Evolutionary conservation across 2,888 invertebrate species (phyloP).

Genomic region (Meandrusa payeni): DNA sequence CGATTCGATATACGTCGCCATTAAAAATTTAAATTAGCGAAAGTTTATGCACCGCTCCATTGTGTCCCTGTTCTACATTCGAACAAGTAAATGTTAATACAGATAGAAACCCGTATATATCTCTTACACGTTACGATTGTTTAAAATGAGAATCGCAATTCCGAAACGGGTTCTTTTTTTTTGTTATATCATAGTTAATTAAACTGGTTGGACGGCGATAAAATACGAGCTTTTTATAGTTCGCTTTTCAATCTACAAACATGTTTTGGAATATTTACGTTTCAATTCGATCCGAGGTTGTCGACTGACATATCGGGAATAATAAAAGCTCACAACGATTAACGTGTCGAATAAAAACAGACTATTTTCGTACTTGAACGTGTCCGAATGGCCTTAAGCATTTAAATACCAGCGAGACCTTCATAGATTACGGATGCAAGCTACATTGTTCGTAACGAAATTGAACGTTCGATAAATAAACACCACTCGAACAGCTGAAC

Average conservation of each 20-base stretch:
- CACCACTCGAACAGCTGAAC: constrained; percentile 38
- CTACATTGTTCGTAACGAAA: constrained; percentile 9
- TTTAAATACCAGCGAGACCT: constrained; percentile 19
- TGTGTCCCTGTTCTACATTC: constrained; percentile 29
- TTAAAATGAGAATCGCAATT: constrained; percentile 15
- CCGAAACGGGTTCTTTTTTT: constrained; percentile 14
- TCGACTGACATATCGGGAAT: constrained; percentile 21
- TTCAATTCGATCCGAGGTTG: constrained; percentile 23
- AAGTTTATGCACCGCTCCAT: constrained; percentile 32
- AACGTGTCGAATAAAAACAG: constrained; percentile 12
- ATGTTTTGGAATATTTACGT: constrained; percentile 15
- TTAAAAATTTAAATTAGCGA: constrained; percentile 41
- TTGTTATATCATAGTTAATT: constrained; percentile 18
- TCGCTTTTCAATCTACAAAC: constrained; percentile 15
- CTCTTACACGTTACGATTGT: neutral
- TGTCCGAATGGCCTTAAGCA: constrained; percentile 1
- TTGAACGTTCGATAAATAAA: constrained; percentile 23
- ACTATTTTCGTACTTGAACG: neutral
- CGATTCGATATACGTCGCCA: constrained; percentile 30
- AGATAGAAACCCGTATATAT: constrained; percentile 12
- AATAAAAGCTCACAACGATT: constrained; percentile 12
- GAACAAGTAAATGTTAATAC: constrained; percentile 18
- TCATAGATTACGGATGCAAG: constrained; percentile 5
- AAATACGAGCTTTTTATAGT: constrained; percentile 15
- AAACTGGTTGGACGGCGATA: constrained; percentile 18